These are phyloP conservation scores for Halocaridina rubra DNA, from an alignment of 2,888 invertebrate species.

Conservation along the genomic window DNA sequence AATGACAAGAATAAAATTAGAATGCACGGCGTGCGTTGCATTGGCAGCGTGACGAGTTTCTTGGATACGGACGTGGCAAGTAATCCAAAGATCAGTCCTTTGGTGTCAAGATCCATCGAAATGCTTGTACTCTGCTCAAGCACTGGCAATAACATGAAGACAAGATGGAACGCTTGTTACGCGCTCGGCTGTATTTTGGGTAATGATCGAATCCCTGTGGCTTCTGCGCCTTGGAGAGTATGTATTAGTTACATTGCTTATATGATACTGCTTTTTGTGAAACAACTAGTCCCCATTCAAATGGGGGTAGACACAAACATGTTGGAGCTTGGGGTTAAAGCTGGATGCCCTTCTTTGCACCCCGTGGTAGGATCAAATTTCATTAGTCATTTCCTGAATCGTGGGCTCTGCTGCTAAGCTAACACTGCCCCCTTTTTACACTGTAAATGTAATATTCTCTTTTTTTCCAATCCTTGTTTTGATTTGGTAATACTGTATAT, in stretches of 20 bases:
- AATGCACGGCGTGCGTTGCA: conserved; percentile 54
- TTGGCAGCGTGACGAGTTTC: conserved; percentile 47
- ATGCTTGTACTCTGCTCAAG: conserved; percentile 48
- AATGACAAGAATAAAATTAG: conserved; percentile 58
- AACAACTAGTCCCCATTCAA: too few relatives aligned
- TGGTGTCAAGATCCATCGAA: conserved; percentile 26
- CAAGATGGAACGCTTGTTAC: conserved; percentile 62
- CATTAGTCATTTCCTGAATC: too few relatives aligned
- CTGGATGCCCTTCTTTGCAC: too few relatives aligned
- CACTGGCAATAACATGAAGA: conserved; percentile 61
- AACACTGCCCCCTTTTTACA: too few relatives aligned
- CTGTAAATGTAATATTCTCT: too few relatives aligned
- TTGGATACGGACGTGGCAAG: conserved; percentile 2
- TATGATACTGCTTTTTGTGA: too few relatives aligned
- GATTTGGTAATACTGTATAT: too few relatives aligned
- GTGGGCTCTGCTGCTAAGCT: too few relatives aligned
- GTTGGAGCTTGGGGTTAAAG: too few relatives aligned
- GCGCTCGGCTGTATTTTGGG: conserved; percentile 56
- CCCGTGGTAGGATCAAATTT: too few relatives aligned
- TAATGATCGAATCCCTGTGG: conserved; percentile 17
- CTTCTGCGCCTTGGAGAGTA: conserved; percentile 40
- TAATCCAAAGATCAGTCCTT: neutral
- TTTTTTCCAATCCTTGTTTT: too few relatives aligned
- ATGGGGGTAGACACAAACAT: too few relatives aligned
- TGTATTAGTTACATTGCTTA: neutral